Evolutionary conservation across 92 coral and sea anemone genomes (phyloP).

Genomic region (Desmophyllum pertusum): DNA sequence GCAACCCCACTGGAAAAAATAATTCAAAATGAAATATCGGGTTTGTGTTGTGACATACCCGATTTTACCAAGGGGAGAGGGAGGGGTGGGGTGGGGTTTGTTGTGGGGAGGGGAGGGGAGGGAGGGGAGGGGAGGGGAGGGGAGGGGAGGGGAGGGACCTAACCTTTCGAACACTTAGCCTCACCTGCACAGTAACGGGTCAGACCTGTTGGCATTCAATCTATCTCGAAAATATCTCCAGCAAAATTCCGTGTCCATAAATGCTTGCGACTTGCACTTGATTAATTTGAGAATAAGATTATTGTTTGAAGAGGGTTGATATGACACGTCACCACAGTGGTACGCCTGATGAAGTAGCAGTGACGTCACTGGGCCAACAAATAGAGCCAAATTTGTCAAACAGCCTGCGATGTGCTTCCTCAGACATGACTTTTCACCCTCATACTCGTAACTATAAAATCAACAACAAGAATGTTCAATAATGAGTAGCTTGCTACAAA

Average conservation of each 20-base stretch:
- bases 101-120: no score
- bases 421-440: conserved; percentile 4
- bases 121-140: not conserved
- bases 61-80: no score
- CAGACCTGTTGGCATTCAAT: conserved; percentile 30
- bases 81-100: no score
- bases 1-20: no score
- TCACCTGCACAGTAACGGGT: conserved; percentile 45
- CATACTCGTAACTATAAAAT: conserved; percentile 20
- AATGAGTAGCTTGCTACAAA: no score
- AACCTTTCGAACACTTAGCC: not conserved
- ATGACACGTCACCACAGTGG: conserved; percentile 36
- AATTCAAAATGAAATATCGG: no score
- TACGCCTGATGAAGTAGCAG: conserved; percentile 25
- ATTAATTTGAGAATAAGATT: not conserved
- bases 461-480: not conserved
- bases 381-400: not conserved
- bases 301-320: not conserved
- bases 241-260: conserved; percentile 34
- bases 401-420: conserved; percentile 20
- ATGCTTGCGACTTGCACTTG: conserved; percentile 19
- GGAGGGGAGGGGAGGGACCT: not conserved
- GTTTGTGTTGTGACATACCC: no score
- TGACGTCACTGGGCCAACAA: conserved; percentile 4
- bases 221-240: conserved; percentile 40